Base-by-base conservation (phyloP, 2,113 vertebrate genomes). In the Pachycephala philippinensis region DNA sequence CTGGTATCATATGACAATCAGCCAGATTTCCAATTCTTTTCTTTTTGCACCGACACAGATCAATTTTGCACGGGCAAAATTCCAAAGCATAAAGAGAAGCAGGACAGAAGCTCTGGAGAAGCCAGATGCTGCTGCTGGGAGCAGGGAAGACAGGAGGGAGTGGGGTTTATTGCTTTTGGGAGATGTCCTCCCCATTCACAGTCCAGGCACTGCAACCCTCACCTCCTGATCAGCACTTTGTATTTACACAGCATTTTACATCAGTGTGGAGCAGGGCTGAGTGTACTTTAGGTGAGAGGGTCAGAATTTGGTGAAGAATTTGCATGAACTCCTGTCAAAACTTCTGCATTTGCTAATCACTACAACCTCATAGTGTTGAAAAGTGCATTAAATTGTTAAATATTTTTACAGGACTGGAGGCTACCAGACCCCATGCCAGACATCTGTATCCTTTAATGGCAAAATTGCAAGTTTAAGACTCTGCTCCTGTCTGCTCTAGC, bases 321-420 rank as follows among this genome's bases (percentile, higher is more conserved):
- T 69, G 20, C n/a, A 47, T 37, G 11, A 15, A 42, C 9, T 72
- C 22, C 81, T 66, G 50, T 6, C 59, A 78, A 59, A 91, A 27
- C 77, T 63, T 22, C 16, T 30, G 26, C 1, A 2, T 45, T 59
- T 2, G 0, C 23, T 85, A 66, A 53, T 80, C 1, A 0, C 37
- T 37, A 28, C 9, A 60, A 45, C 19, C 20, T 63, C 0, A 2
- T 5, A 21, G 11, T 12, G 17, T n/a, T 59, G 72, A 85, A 63
- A 92, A 92, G 40, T 21, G 10, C 27, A 39, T 64, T 75, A 42
- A 11, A 35, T n/a, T 37, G 42, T 66, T 5, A 87, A 82, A 37
- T 24, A 24, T 5, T 56, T 87, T 75, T 71, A 9, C 33, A 57
- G 24, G 16, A 60, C 26, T 70, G 15, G 22, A 56, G 63, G 30